Evolutionary conservation across 2,888 invertebrate genomes (phyloP), one percentile per base, ranked within the genome.

Genomic region (Lepidochrysops patricia): DNA sequence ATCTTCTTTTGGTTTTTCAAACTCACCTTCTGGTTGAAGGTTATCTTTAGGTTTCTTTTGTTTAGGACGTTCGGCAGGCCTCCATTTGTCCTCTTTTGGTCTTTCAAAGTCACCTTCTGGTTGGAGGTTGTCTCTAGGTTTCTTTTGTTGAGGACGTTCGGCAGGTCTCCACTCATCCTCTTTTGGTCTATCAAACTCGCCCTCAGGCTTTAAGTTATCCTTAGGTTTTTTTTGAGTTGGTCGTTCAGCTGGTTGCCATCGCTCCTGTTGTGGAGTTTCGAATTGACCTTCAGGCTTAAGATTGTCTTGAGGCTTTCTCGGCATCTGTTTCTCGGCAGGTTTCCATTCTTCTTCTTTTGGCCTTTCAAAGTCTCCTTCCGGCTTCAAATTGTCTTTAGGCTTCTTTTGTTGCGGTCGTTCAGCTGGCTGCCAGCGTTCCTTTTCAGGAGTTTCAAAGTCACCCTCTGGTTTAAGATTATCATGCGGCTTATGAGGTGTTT

Each of bases 381-480:
- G 90, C 63, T 76, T 79, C 0, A 93, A 74, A 69, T 93, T 93
- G 65, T 93, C 93, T 13, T 82, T 75, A 0, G 87, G 90, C 62
- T 77, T 82, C 32, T 78, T 82, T n/a, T 73, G 80, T 58, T 68
- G 57, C 2, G 66, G 85, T 32, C 77, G 64, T 66, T 91, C 90
- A 26, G 82, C 90, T 1, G 82, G 83, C 1, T 69, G 69, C 63
- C 75, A 89, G 23, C 74, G 66, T 0, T 80, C 75, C 62, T 81
- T 84, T 60, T 81, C 81, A 0, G 91, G 92, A n/a, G 75, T 66
- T 25, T 83, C 84, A 67, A 92, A 91, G 1, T 91, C 89, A 1
- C 92, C 93, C 74, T 92, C 92, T 0, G 90, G 90, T 6, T 70
- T 76, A 3, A 87, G 67, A 71, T 90, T 90, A 63, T 83, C 91